Base-by-base conservation (phyloP, 2,888 invertebrate species). In the Rosalia funebris region DNA sequence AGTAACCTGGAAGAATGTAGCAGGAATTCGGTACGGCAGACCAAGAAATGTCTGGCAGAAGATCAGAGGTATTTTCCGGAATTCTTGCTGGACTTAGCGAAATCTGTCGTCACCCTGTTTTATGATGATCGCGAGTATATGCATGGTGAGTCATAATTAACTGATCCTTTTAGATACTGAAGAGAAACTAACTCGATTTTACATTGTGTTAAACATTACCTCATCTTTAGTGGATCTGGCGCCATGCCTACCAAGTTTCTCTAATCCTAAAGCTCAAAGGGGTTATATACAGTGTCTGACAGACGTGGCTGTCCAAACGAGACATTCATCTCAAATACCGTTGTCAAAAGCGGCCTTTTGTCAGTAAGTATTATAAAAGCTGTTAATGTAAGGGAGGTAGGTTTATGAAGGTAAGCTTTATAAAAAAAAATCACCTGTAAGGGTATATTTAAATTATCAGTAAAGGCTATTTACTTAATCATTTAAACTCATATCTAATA, bases 51-150 rank as follows among this genome's bases (percentile, higher is more conserved):
- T 36, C 46, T 65, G 14, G 20, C 48, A 11, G 44, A 37, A 1
- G 39, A 60, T 9, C 59, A 60, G 31, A 57, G 57, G 32, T 65
- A 65, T 32, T 65, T 57, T 52, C 65, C 65, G 2, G 55, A 65
- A 19, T 62, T 65, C 14, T 12, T 62, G 11, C 37, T 60, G 15
- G 46, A 47, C 10, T 15, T 65, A n/a, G 20, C 55, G 0, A 62
- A 62, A 47, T 65, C 62, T 5, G 17, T 61, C 3, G 52, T 55
- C 15, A 42, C 9, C 16, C 59, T 63, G 31, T 54, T 63, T 48
- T 66, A 66, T 12, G 63, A 66, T 20, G 57, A 66, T 37, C 36
- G 55, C 32, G 41, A 47, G 4, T 16, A 59, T 4, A 44, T 66
- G 32, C 41, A 19, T 20, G 32, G 65, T 65, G 31, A 61, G 58